Evolutionary conservation across 1,140 invertebrate species (phyloP), one percentile per base, ranked within the genome.

Genomic region (Drosophila parvula): DNA sequence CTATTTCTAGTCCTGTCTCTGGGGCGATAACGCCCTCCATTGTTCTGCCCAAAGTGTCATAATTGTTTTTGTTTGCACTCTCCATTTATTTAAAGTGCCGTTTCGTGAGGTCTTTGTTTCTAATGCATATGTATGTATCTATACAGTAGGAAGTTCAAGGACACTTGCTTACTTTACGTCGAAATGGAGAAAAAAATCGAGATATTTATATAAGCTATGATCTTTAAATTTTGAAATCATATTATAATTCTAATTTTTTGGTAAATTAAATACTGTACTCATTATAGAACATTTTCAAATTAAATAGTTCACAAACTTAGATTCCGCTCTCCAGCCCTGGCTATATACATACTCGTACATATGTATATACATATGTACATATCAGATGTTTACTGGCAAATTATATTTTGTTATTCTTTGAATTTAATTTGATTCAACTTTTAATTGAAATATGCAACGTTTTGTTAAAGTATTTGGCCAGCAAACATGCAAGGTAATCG

Each of bases 401-500:
- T 12, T 12, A 28, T 22, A 18, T 5, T 7, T n/a, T 36, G n/a
- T 2, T 28, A 22, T 41, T 27, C 5, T 12, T n/a, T 22, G 3
- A 30, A 44, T 40, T 38, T 10, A 6, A 18, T 41, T 16, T 18
- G 12, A 11, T 45, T 32, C 27, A 40, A 47, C n/a, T 41, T 27
- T 36, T 45, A 11, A 36, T n/a, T 64, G 30, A 27, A 45, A 65
- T 41, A 93, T 93, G 93, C 63, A 85, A 30, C 71, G 84, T 27
- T 93, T 93, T 60, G 30, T 76, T 5, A 79, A 88, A 55, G 30
- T 93, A 55, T 93, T 93, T 71, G 78, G 79, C 3, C 84, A 90
- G 57, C 63, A 68, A 22, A 90, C 79, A 88, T 93, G 92, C 79
- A 92, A 93, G 57, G 90, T 96, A 45, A 95, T 97, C 88, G 96